These are phyloP conservation scores for Actenoides hombroni DNA, from an alignment of 2,113 vertebrate species.

Conservation along the genomic window DNA sequence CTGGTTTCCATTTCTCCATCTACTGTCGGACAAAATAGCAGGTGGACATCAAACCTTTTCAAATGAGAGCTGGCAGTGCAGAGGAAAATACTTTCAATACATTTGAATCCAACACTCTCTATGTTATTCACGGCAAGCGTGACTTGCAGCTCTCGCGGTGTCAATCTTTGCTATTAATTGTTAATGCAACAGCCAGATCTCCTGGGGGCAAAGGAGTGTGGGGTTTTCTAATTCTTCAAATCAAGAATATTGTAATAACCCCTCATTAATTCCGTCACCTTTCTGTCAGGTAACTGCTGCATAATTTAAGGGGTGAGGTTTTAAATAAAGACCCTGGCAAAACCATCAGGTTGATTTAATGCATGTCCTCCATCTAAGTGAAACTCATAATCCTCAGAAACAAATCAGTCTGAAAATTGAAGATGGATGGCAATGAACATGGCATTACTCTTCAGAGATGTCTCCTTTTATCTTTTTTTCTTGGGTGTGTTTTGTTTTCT, in stretches of 20 bases:
- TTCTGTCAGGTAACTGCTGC: conserved; percentile 33
- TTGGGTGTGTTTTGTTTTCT: too few relatives aligned
- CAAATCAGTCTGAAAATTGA: background rate
- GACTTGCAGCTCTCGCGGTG: conserved; percentile 35
- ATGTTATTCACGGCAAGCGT: conserved; percentile 37
- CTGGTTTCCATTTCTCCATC: conserved; percentile 27
- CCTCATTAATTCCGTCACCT: conserved; percentile 65
- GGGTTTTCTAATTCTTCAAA: conserved; percentile 67
- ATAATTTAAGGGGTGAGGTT: background rate
- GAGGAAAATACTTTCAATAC: conserved; percentile 57
- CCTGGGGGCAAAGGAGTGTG: conserved; percentile 25
- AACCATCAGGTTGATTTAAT: background rate
- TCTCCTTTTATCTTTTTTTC: background rate
- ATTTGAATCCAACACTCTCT: conserved; percentile 10
- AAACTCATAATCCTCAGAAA: background rate
- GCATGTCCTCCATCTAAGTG: background rate
- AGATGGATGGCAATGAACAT: background rate
- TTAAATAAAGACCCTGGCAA: background rate
- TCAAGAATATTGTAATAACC: conserved; percentile 51
- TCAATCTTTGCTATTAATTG: conserved; percentile 63
- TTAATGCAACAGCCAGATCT: conserved; percentile 60
- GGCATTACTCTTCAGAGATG: background rate
- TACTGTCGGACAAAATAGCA: conserved; percentile 35
- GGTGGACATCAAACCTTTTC: conserved; percentile 22
- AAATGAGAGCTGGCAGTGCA: conserved; percentile 57